These are phyloP conservation scores for Monochamus alternatus DNA, from an alignment of 2,888 invertebrate species.

Conservation along the genomic window DNA sequence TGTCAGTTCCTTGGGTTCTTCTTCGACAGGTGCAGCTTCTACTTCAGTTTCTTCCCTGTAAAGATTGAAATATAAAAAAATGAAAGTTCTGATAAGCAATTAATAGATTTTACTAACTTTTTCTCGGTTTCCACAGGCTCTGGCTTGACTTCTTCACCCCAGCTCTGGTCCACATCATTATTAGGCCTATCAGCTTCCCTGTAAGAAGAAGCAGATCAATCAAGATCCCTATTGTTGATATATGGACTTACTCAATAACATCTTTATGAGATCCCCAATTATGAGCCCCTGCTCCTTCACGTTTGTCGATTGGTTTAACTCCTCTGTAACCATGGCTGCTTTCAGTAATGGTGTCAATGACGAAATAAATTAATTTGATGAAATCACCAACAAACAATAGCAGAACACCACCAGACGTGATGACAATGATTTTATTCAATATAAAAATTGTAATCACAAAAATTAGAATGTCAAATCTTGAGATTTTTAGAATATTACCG, in stretches of 20 bases:
- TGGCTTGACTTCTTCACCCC: constrained; percentile 73
- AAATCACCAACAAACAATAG: constrained; percentile 34
- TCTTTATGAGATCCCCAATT: constrained; percentile 97
- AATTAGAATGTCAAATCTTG: too few species aligned
- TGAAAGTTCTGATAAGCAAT: background rate
- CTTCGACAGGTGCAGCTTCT: constrained; percentile 74
- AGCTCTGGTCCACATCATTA: constrained; percentile 63
- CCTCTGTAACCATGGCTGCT: constrained; percentile 78
- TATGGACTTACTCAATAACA: constrained; percentile 82
- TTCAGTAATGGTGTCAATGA: constrained; percentile 67
- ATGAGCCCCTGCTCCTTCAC: constrained; percentile 94
- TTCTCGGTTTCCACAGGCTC: constrained; percentile 62
- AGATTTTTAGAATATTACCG: too few species aligned
- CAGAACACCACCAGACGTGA: constrained; percentile 27
- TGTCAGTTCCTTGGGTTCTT: constrained; percentile 90
- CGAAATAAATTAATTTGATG: constrained; percentile 48
- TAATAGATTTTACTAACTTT: constrained; percentile 47
- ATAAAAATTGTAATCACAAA: too few species aligned
- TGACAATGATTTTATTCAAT: background rate
- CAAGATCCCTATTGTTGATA: constrained; percentile 4
- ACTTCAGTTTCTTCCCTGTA: constrained; percentile 65
- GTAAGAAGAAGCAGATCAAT: constrained; percentile 48
- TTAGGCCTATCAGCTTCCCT: constrained; percentile 67
- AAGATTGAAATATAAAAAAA: too few species aligned
- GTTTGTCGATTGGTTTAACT: constrained; percentile 94